Percentiles rank a stretch among this genome's conserved stretches.
Evolutionary conservation across 2,797 vertebrate genomes (phyloP).

Genomic region (Onychomys leucogaster): DNA sequence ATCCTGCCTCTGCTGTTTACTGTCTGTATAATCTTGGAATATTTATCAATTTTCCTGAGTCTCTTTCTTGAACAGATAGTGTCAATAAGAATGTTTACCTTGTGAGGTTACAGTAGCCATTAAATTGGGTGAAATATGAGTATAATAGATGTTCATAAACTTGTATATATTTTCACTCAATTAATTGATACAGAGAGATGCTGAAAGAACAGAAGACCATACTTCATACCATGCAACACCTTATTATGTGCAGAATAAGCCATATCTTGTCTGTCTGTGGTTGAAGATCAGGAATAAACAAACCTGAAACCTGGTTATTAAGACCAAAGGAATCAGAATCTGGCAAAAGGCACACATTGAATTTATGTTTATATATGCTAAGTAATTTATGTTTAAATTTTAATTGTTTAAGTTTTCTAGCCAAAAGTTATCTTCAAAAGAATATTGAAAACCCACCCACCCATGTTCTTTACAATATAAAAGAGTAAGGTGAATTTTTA

Average conservation of each 20-base stretch:
- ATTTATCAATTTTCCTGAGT: neutral
- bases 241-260: neutral
- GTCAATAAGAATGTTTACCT: neutral
- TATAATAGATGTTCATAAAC: neutral
- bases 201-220: neutral
- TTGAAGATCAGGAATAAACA: neutral
- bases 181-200: neutral
- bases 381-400: slow-evolving; percentile 43
- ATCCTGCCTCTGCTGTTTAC: neutral
- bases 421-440: slow-evolving; percentile 5
- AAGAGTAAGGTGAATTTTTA: slow-evolving; percentile 22
- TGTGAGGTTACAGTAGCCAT: neutral
- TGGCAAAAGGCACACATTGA: neutral
- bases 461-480: slow-evolving; percentile 35
- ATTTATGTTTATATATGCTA: neutral
- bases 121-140: neutral
- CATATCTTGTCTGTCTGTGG: neutral
- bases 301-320: neutral
- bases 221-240: neutral
- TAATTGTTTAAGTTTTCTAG: neutral
- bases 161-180: slow-evolving; percentile 1
- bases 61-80: neutral
- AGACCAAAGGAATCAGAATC: neutral
- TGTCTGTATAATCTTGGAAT: neutral
- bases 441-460: slow-evolving; percentile 20